Conservation (phyloP, 92 coral and sea anemone genomes). For the Desmophyllum pertusum region DNA sequence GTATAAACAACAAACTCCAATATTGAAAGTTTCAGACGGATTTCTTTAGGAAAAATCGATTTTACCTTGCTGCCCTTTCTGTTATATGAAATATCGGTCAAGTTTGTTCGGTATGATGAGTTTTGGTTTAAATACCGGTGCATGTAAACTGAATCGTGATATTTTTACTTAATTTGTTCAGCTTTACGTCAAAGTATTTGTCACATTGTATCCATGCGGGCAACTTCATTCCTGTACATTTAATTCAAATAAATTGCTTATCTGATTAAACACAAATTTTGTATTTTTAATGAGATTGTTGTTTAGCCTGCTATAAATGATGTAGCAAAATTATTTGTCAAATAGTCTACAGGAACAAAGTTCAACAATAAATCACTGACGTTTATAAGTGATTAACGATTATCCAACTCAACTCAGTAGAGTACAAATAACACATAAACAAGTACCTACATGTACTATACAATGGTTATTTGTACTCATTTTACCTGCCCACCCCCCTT, state of each 20-base stretch:
- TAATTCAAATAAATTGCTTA: conserved; percentile 1
- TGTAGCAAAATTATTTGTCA: neutral
- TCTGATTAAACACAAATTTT: neutral
- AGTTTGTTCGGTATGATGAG: neutral
- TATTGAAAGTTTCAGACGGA: neutral
- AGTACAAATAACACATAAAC: too few species aligned
- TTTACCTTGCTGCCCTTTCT: neutral
- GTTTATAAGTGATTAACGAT: too few species aligned
- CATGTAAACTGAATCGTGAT: too few species aligned
- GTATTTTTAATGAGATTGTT: neutral
- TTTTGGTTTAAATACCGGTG: neutral
- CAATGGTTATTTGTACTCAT: too few species aligned
- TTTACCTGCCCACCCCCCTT: too few species aligned
- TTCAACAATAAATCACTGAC: too few species aligned
- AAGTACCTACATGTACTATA: too few species aligned
- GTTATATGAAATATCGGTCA: neutral
- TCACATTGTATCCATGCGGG: conserved; percentile 3
- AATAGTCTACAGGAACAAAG: neutral
- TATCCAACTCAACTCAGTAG: too few species aligned
- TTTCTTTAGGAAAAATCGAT: neutral
- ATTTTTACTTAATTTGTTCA: neutral
- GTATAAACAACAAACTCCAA: conserved; percentile 11
- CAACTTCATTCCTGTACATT: conserved; percentile 10
- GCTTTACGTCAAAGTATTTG: neutral
- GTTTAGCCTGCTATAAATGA: neutral